Conservation (phyloP, 2,888 invertebrate species). For the Crioceris asparagi region DNA sequence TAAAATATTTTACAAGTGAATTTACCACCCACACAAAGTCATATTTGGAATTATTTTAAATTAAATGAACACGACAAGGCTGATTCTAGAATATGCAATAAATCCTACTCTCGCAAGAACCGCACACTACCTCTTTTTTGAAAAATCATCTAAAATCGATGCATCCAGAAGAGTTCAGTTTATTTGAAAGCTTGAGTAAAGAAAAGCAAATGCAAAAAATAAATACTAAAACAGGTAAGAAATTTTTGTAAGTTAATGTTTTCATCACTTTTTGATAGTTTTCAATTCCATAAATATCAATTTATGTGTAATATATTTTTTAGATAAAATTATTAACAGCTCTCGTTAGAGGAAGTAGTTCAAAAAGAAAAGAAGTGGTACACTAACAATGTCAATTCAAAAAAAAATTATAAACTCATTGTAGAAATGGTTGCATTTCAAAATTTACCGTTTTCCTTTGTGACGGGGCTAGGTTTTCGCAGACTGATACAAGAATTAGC, state of each 20-base stretch:
- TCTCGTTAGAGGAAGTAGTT: slow-evolving; percentile 4
- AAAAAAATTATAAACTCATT: too few species aligned
- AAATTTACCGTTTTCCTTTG: too few species aligned
- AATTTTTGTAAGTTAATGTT: not conserved
- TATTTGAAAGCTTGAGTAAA: slow-evolving; percentile 4
- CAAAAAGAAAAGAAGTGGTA: slow-evolving; percentile 6
- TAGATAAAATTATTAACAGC: slow-evolving; percentile 5
- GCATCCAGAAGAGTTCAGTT: not conserved
- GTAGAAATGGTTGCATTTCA: too few species aligned
- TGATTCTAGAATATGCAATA: not conserved
- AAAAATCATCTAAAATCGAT: not conserved
- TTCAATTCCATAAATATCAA: not conserved
- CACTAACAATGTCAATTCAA: slow-evolving; percentile 2
- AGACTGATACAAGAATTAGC: too few species aligned
- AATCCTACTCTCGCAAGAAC: not conserved
- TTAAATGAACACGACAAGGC: not conserved
- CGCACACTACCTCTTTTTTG: not conserved
- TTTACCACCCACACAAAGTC: not conserved
- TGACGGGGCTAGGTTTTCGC: too few species aligned
- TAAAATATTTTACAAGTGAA: not conserved
- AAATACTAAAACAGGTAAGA: not conserved
- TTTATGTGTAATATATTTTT: slow-evolving; percentile 4
- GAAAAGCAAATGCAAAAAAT: not conserved
- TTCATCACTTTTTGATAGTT: not conserved
- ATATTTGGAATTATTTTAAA: not conserved